phyloP scores from a whole-genome alignment of 1,140 invertebrate genomes.

The Camponotus pennsylvanicus region DNA sequence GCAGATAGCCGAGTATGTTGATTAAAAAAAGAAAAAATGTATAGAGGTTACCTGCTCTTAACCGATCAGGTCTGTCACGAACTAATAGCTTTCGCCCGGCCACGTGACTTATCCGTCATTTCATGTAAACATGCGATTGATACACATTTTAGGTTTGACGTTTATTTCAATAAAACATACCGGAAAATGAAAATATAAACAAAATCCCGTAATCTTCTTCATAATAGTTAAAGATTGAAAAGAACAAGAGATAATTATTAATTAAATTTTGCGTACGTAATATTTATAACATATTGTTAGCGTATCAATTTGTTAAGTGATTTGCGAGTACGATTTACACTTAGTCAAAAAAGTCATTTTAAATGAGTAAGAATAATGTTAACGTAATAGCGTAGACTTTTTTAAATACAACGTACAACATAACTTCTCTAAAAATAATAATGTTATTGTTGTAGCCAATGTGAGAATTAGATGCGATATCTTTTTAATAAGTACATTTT shows the following conservation, averaged over 20 bases:
- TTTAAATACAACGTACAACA: background rate
- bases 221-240: background rate
- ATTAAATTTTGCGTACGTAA: background rate
- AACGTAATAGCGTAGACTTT: background rate
- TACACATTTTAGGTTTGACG: slow-evolving; percentile 5
- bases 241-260: background rate
- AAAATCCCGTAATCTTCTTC: no score
- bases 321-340: background rate
- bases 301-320: background rate
- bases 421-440: slow-evolving; percentile 17
- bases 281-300: background rate
- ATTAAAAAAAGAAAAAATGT: slow-evolving; percentile 25
- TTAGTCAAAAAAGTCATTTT: slow-evolving; percentile 10
- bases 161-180: background rate
- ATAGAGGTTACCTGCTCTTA: slow-evolving; percentile 62
- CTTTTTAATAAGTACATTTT: background rate
- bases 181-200: background rate
- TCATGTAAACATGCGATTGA: slow-evolving; percentile 36
- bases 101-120: slow-evolving; percentile 52
- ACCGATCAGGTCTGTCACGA: slow-evolving; percentile 59
- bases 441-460: slow-evolving; percentile 4
- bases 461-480: slow-evolving; percentile 18
- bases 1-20: slow-evolving; percentile 62
- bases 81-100: slow-evolving; percentile 64
- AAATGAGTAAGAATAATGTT: background rate